A percentile compares a stretch with the other conserved stretches of the same genome.
These are phyloP conservation scores for Galerucella pusilla DNA, from an alignment of 2,888 invertebrate genomes.

Conservation along the genomic window DNA sequence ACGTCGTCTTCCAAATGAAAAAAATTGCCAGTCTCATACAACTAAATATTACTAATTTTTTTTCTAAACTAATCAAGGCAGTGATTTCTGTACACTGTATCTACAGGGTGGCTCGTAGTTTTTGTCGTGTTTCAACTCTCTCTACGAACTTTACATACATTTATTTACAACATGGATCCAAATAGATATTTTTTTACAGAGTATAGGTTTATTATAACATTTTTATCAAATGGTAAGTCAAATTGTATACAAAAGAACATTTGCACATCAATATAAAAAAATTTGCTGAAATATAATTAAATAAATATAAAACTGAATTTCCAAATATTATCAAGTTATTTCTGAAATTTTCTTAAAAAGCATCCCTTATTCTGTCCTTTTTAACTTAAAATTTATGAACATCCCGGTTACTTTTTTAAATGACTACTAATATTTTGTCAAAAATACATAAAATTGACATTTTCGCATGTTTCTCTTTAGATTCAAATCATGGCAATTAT, in stretches of 20 bases:
- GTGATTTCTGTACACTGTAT: constrained; percentile 57
- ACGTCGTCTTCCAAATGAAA: constrained; percentile 22
- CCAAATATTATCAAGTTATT: no score
- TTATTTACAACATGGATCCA: constrained; percentile 37
- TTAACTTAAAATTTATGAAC: no score
- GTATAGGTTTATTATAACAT: constrained; percentile 6
- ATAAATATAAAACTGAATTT: no score
- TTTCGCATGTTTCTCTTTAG: not conserved
- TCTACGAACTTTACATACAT: constrained; percentile 30
- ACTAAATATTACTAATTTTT: constrained; percentile 53
- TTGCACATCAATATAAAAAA: not conserved
- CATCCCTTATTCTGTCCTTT: no score
- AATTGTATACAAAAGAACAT: not conserved
- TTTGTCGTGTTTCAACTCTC: constrained; percentile 33
- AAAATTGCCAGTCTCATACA: constrained; percentile 58
- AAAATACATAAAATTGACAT: no score
- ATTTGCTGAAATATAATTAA: no score
- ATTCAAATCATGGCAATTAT: not conserved
- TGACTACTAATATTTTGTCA: no score
- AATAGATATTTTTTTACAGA: constrained; percentile 37
- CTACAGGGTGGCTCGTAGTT: constrained; percentile 51
- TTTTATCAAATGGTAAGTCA: not conserved
- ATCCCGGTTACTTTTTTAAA: no score
- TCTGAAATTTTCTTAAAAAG: no score
- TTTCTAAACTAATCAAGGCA: constrained; percentile 55